Evolutionary conservation across 2,797 vertebrate genomes (phyloP).

Genomic region (Todus mexicanus): DNA sequence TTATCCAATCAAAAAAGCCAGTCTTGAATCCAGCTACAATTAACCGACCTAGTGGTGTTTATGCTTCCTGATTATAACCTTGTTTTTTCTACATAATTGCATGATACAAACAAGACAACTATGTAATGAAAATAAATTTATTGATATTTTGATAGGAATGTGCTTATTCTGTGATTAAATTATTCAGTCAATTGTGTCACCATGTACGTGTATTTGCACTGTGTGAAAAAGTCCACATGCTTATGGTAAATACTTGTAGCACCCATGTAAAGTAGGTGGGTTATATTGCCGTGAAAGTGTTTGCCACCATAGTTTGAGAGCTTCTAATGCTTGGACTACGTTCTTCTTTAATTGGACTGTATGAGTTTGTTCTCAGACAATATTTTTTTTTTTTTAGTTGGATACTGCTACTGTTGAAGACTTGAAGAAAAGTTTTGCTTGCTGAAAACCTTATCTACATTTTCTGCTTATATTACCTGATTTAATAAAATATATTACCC

Average conservation of each 20-base stretch:
- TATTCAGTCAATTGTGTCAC: background rate
- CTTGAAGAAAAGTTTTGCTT: background rate
- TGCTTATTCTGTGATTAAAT: background rate
- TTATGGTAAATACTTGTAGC: background rate
- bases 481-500: background rate
- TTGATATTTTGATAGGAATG: background rate
- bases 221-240: background rate
- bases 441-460: background rate
- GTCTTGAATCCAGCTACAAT: background rate
- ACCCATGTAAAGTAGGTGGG: background rate
- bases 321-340: fast-evolving
- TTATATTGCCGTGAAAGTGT: background rate
- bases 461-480: background rate
- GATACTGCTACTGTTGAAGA: background rate
- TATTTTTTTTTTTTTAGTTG: background rate
- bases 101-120: background rate
- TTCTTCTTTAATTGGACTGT: background rate
- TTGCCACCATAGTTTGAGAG: background rate
- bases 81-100: background rate
- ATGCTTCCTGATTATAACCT: background rate
- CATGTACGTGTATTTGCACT: background rate
- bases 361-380: background rate
- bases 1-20: background rate
- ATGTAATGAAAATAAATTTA: background rate
- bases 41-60: background rate